Evolutionary conservation across 2,797 vertebrate species (phyloP).

Genomic region (Todus mexicanus): DNA sequence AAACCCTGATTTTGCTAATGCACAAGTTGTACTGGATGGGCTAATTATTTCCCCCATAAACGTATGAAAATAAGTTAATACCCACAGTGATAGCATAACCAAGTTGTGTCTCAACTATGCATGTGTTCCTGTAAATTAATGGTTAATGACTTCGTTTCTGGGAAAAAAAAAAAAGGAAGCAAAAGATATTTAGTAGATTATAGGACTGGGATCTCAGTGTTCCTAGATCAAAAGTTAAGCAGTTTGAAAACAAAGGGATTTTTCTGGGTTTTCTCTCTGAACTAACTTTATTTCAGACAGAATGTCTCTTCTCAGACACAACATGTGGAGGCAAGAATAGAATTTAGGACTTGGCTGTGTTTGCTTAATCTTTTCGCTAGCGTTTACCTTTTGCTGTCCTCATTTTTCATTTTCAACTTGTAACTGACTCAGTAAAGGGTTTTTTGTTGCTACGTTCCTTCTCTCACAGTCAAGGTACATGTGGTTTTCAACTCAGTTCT

Average conservation of each 20-base stretch:
- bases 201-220: not conserved
- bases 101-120: not conserved
- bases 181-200: not conserved
- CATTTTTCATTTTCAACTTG: not conserved
- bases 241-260: not conserved
- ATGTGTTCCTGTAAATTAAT: not conserved
- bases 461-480: not conserved
- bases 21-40: not conserved
- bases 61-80: not conserved
- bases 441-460: not conserved
- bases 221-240: not conserved
- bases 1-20: not conserved
- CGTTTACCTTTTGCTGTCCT: not conserved
- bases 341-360: not conserved
- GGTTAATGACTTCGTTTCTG: not conserved
- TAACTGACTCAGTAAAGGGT: not conserved
- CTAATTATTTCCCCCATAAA: not conserved
- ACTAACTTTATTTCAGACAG: not conserved
- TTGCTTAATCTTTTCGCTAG: not conserved
- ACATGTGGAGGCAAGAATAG: not conserved
- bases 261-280: not conserved
- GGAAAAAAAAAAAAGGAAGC: not conserved
- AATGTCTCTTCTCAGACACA: not conserved
- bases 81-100: not conserved
- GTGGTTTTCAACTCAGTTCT: not conserved